These are phyloP conservation scores for Xerus inauris DNA, from an alignment of 2,113 vertebrate genomes.

Conservation along the genomic window DNA sequence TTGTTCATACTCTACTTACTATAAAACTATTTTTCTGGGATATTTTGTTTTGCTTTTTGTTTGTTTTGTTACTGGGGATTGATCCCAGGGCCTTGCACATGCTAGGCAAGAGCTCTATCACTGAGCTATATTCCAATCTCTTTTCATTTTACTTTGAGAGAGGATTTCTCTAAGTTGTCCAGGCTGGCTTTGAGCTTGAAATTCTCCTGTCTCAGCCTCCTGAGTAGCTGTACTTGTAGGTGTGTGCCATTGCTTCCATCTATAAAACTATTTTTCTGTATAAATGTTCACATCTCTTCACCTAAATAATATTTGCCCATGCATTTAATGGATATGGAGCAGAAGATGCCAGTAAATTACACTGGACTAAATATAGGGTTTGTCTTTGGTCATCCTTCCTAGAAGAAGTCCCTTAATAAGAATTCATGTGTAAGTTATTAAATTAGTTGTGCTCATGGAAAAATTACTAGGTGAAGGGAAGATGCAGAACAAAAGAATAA, in stretches of 20 bases:
- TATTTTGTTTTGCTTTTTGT: not conserved
- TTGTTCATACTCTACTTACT: not conserved
- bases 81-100: not conserved
- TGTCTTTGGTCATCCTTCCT: not conserved
- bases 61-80: not conserved
- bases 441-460: not conserved
- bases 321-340: not conserved
- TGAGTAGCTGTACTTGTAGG: not conserved
- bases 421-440: not conserved
- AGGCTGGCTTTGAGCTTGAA: not conserved
- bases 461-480: not conserved
- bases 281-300: not conserved
- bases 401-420: not conserved
- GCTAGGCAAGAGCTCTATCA: not conserved
- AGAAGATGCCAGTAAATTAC: not conserved
- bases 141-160: not conserved
- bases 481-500: not conserved
- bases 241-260: not conserved
- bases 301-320: not conserved
- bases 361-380: not conserved
- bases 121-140: not conserved
- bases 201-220: not conserved
- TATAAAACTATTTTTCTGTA: not conserved
- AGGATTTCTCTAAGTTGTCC: not conserved
- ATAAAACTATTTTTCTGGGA: not conserved